phyloP scores from a whole-genome alignment of 2,888 invertebrate species.

The Torymus auratus region DNA sequence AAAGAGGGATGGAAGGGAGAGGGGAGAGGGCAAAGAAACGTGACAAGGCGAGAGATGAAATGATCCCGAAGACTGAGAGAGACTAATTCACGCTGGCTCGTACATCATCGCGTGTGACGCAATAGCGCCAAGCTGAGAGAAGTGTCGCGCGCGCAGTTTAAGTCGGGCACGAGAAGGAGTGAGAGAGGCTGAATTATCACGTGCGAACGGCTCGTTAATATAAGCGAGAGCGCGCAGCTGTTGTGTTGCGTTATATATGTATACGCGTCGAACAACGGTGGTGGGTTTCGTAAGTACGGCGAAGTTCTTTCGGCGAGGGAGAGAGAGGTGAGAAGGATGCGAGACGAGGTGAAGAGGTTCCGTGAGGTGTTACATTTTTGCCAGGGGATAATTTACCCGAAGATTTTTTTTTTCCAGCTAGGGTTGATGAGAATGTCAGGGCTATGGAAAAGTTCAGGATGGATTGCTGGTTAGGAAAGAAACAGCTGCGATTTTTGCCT shows the following conservation, averaged over 20 bases:
- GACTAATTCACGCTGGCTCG: conserved; percentile 40
- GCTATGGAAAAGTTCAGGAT: no score
- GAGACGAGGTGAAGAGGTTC: no score
- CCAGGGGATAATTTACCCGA: no score
- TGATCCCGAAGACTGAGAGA: conserved; percentile 19
- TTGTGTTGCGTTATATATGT: not conserved
- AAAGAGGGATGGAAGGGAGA: not conserved
- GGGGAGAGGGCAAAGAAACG: not conserved
- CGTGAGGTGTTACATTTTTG: no score
- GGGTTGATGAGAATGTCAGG: no score
- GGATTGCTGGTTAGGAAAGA: no score
- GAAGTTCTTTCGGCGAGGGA: no score
- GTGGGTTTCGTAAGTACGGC: not conserved
- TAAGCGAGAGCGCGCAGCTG: conserved; percentile 3
- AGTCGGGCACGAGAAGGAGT: no score
- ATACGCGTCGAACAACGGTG: not conserved
- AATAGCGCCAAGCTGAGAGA: not conserved
- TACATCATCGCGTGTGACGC: conserved; percentile 44
- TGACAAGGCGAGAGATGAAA: conserved; percentile 30
- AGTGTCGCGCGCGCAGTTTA: conserved; percentile 9
- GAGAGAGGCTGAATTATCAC: conserved; percentile 25
- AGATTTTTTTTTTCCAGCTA: no score
- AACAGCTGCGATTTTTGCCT: no score
- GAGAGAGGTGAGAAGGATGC: no score
- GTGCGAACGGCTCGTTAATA: conserved; percentile 45